Base-by-base conservation (phyloP, 2,888 invertebrate species). In the Meiosimyza platycephala region DNA sequence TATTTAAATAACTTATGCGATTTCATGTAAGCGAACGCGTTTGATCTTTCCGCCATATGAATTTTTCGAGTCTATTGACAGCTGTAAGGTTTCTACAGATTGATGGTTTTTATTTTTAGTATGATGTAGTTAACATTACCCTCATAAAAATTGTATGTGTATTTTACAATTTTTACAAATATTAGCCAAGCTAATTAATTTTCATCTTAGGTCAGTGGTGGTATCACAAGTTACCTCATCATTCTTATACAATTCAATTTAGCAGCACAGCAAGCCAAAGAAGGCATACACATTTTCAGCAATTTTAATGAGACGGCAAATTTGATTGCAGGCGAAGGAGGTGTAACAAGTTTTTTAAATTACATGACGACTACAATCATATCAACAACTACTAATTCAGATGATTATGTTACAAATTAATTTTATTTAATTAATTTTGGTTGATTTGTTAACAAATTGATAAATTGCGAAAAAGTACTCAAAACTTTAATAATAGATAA, bases 211-310 rank as follows among this genome's bases (percentile, higher is more conserved):
- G 82, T 84, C 6, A 80, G 82, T 54, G 87, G 88, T 12, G 87
- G 86, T 15, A 88, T 88, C 65, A 87, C 88, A 0, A 87, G 86
- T 71, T 88, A 88, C 64, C 78, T 88, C 0, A 87, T 88, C 47
- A 88, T 88, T 59, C 79, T 88, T 40, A 88, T 88, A 71, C 87
- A 88, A 79, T 88, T 88, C 65, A 87, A 87, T 78, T 79, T 87
- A 73, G 87, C 87, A n/a, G 86, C 86, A 1, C 84, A 86, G 65
- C 86, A 86, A 76, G 82, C 85, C 18, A 86, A 86, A 73, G 83
- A 85, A 15, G 80, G 82, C 18, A 78, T 15, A 64, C 22, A 16
- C 11, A 22, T 28, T 22, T 60, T 47, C 22, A 12, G 15, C 13
- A 52, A 63, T 13, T 47, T 52, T 11, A 70, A 70, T 16, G 22